These are phyloP conservation scores for Theodoxus fluviatilis DNA, from an alignment of 2,888 invertebrate genomes.

Conservation along the genomic window DNA sequence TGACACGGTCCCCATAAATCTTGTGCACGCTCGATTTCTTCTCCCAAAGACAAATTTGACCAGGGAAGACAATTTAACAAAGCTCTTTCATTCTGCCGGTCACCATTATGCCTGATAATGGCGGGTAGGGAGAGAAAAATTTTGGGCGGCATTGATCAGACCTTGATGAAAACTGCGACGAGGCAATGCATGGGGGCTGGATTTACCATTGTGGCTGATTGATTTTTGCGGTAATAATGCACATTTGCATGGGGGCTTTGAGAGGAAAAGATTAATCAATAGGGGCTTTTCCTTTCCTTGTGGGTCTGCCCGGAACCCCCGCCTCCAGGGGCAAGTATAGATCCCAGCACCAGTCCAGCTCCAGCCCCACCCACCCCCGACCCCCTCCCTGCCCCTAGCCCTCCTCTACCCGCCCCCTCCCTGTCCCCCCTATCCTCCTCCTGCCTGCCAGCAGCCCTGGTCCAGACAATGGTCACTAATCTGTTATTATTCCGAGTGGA, in stretches of 20 bases:
- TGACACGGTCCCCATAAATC: constrained; percentile 32
- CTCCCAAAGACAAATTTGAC: constrained; percentile 31
- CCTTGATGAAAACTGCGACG: constrained; percentile 35
- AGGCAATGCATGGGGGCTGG: constrained; percentile 31
- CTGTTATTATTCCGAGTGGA: constrained; percentile 36
- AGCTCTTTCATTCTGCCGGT: constrained; percentile 25
- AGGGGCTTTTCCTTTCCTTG: constrained; percentile 31
- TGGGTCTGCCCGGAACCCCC: constrained; percentile 28
- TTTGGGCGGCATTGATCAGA: constrained; percentile 32
- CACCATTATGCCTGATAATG: constrained; percentile 30
- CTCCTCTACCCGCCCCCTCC: background rate
- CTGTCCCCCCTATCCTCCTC: background rate
- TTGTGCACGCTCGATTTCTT: constrained; percentile 24
- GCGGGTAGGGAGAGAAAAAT: constrained; percentile 28
- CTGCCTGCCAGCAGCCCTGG: constrained; percentile 24
- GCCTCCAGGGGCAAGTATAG: constrained; percentile 23
- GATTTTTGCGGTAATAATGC: constrained; percentile 35
- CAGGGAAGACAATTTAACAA: constrained; percentile 32
- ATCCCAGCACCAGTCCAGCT: background rate
- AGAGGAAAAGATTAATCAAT: constrained; percentile 27
- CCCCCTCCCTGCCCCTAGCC: background rate
- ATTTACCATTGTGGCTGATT: constrained; percentile 33
- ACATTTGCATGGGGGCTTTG: constrained; percentile 34
- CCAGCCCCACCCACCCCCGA: constrained; percentile 5
- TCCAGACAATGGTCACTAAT: constrained; percentile 34